These are phyloP conservation scores for Cheiracanthium punctorium DNA, from an alignment of 2,888 invertebrate species.

Conservation along the genomic window DNA sequence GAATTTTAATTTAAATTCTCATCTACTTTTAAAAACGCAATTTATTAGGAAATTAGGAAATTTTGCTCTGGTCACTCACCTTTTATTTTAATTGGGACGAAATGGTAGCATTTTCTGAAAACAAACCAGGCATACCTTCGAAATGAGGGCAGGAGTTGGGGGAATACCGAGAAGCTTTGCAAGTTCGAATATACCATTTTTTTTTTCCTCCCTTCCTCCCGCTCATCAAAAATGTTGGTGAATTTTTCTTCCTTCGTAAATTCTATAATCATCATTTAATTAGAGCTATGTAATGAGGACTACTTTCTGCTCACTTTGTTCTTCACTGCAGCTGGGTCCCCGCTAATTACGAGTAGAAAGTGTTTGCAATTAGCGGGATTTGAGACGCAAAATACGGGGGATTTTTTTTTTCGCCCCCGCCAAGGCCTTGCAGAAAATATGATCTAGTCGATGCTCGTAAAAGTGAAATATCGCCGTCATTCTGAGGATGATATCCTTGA, in stretches of 20 bases:
- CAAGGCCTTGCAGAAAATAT: not conserved
- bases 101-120: too few species aligned
- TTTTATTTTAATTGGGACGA: not conserved
- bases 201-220: not conserved
- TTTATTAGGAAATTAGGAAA: too few species aligned
- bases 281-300: not conserved
- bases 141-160: too few species aligned
- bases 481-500: not conserved
- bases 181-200: too few species aligned
- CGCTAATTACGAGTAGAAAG: not conserved
- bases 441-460: not conserved
- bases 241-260: not conserved
- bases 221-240: not conserved
- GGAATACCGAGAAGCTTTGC: too few species aligned
- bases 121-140: too few species aligned
- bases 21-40: too few species aligned
- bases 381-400: not conserved
- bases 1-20: too few species aligned
- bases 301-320: not conserved
- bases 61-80: not conserved
- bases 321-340: not conserved
- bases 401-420: not conserved
- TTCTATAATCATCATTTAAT: conserved; percentile 16
- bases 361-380: not conserved
- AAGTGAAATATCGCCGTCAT: not conserved